Percentiles rank a stretch among this genome's conserved stretches.
These are phyloP conservation scores for Sisor rabdophorus DNA, from an alignment of 2,113 vertebrate genomes.

Conservation along the genomic window DNA sequence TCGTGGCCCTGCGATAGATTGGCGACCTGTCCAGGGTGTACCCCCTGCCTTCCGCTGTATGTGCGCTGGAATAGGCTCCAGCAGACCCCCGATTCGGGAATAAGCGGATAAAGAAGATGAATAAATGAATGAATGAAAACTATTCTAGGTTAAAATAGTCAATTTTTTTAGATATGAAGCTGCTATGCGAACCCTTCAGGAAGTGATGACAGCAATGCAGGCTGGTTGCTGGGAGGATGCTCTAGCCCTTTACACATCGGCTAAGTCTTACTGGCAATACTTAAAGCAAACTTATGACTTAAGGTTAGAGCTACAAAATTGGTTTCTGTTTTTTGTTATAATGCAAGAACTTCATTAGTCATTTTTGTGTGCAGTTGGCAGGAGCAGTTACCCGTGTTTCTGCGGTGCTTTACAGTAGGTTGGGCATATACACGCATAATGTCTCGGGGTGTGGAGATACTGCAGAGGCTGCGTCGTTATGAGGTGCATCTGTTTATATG, in stretches of 20 bases:
- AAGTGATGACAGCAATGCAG: slow-evolving; percentile 76
- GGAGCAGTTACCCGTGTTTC: slow-evolving; percentile 75
- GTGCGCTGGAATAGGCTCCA: no score
- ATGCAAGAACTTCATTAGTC: background rate
- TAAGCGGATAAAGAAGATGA: no score
- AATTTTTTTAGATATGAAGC: slow-evolving; percentile 80
- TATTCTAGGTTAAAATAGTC: background rate
- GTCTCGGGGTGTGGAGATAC: slow-evolving; percentile 84
- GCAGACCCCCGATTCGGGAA: no score
- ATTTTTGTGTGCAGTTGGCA: slow-evolving; percentile 67
- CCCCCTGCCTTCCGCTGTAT: no score
- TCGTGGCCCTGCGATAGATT: no score
- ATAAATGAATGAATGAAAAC: no score
- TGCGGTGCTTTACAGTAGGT: slow-evolving; percentile 85
- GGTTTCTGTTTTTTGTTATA: background rate
- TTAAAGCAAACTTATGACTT: slow-evolving; percentile 70
- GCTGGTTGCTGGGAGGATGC: slow-evolving; percentile 82
- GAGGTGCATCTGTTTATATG: slow-evolving; percentile 65
- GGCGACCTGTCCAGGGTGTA: no score
- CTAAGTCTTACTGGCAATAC: slow-evolving; percentile 73
- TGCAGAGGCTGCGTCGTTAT: slow-evolving; percentile 85
- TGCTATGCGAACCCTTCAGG: slow-evolving; percentile 73
- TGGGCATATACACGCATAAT: slow-evolving; percentile 76
- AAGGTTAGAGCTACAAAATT: slow-evolving; percentile 66
- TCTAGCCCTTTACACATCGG: slow-evolving; percentile 66